Conservation (phyloP, 2,888 invertebrate genomes). For the Himalopsyche japonica region DNA sequence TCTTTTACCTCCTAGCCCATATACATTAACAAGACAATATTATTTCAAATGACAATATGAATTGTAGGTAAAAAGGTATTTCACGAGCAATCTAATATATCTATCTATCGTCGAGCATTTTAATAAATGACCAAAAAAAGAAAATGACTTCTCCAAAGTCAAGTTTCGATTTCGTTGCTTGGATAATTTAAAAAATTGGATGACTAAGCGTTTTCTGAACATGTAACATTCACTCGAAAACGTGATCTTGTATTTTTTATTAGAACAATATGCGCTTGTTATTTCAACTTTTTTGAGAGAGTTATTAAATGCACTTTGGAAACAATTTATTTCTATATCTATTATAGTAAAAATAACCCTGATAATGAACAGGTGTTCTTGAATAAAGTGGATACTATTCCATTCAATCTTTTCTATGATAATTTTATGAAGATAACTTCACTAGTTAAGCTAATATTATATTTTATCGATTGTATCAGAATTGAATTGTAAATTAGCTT, state of each 20-base stretch:
- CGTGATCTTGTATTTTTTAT: background rate
- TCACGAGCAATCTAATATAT: background rate
- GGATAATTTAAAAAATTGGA: background rate
- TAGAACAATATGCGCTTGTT: background rate
- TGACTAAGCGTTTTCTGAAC: background rate
- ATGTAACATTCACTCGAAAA: background rate
- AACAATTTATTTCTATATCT: background rate
- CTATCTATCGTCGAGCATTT: too few species aligned
- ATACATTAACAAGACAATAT: too few species aligned
- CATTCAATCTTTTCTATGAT: background rate
- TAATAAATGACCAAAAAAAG: background rate
- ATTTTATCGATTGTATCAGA: too few species aligned
- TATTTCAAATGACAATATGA: too few species aligned
- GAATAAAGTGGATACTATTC: background rate
- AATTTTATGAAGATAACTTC: background rate
- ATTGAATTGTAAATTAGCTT: too few species aligned
- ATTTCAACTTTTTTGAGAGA: background rate
- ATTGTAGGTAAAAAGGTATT: background rate
- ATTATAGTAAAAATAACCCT: background rate
- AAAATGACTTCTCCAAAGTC: background rate
- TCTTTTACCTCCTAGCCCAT: too few species aligned
- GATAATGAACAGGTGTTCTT: background rate
- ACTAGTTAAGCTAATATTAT: background rate
- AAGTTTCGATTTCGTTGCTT: background rate
- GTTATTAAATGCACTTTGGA: background rate